Conservation (phyloP, 1,140 invertebrate species). For the Arctopsyche grandis region DNA sequence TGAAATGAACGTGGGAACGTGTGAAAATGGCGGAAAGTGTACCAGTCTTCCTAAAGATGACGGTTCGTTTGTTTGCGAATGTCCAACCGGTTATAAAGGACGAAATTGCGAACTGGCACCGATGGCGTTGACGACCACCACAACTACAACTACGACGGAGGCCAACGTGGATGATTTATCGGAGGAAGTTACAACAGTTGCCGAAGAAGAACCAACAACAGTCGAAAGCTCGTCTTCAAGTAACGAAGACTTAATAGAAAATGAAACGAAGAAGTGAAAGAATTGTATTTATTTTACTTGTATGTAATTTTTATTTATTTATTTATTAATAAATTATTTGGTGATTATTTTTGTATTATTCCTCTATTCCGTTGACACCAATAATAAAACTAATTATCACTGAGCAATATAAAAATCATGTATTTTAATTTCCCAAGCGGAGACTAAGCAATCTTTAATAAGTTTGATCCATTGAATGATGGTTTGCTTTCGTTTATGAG, state of each 20-base stretch:
- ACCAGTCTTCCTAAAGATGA: conserved; percentile 79
- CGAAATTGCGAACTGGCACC: conserved; percentile 70
- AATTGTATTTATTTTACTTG: background rate
- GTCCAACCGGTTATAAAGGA: conserved; percentile 70
- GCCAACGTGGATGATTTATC: conserved; percentile 53
- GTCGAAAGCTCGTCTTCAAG: conserved; percentile 48
- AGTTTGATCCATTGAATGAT: too few relatives aligned
- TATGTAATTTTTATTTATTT: background rate
- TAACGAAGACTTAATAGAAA: conserved; percentile 27
- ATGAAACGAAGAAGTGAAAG: conserved; percentile 35
- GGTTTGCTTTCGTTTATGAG: too few relatives aligned
- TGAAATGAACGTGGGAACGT: conserved; percentile 74
- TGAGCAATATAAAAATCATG: too few relatives aligned
- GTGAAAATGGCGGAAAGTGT: conserved; percentile 83
- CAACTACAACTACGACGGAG: conserved; percentile 30
- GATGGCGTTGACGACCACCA: conserved; percentile 59
- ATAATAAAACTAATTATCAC: too few relatives aligned
- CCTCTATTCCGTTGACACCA: too few relatives aligned
- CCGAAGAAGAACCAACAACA: conserved; percentile 57
- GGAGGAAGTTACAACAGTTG: conserved; percentile 58
- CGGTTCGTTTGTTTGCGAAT: conserved; percentile 77
- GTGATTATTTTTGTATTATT: too few relatives aligned
- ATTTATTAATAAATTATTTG: background rate
- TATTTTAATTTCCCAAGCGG: too few relatives aligned
- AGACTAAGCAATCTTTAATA: too few relatives aligned